phyloP scores from a whole-genome alignment of 2,888 invertebrate species.

The Petrophora chlorosata region DNA sequence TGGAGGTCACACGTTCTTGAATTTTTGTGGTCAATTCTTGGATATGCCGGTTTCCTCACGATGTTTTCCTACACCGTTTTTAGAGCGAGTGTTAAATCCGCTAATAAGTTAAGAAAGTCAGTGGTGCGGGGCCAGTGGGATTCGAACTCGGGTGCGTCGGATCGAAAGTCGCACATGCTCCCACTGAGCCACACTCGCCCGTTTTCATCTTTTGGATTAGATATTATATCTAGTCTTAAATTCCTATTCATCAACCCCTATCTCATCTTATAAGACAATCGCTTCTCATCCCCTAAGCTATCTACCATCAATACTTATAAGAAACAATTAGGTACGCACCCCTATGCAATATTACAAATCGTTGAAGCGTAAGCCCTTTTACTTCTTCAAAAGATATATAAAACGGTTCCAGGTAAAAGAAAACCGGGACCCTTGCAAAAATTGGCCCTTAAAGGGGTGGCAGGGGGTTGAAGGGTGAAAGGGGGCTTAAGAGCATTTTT shows the following conservation, averaged over 20 bases:
- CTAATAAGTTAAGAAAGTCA: no score
- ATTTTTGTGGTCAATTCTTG: no score
- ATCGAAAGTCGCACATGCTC: no score
- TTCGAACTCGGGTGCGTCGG: no score
- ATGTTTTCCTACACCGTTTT: no score
- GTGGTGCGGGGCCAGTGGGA: no score
- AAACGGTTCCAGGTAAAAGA: constrained; percentile 68
- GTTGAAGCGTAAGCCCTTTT: constrained; percentile 55
- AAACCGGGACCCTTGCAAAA: constrained; percentile 73
- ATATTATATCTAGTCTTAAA: background rate
- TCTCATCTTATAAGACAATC: constrained; percentile 6
- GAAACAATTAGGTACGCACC: constrained; percentile 36
- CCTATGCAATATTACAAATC: constrained; percentile 34
- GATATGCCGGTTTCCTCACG: no score
- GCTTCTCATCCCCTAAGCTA: constrained; percentile 3
- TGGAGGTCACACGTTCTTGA: no score
- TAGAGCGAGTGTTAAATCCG: no score
- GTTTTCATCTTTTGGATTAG: no score
- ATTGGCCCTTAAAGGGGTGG: constrained; percentile 56
- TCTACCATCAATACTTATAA: constrained; percentile 20
- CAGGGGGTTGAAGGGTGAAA: constrained; percentile 35
- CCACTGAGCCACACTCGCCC: no score
- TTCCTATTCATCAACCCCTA: background rate
- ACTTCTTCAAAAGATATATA: constrained; percentile 62
- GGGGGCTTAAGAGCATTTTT: constrained; percentile 63